Evolutionary conservation across 2,113 vertebrate species (phyloP), one percentile per base, ranked within the genome.

Genomic region (Nesoenas mayeri): DNA sequence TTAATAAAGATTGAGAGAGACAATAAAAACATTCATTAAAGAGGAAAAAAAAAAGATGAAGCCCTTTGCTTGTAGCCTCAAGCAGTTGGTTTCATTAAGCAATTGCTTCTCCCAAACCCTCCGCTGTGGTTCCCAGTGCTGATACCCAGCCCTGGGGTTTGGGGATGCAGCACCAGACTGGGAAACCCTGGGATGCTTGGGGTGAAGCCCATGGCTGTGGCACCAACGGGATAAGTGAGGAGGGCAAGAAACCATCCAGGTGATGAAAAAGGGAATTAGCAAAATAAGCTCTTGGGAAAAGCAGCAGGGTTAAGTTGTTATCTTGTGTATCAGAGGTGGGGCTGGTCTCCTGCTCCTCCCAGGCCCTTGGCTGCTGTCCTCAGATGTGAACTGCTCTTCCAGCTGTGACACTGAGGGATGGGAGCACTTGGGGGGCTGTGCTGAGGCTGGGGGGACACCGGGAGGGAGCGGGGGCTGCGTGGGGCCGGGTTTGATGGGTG

Each of bases 1-100:
- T 85, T 96, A 91, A 95, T 93, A 96, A 93, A 91, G 83, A 94
- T 94, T 64, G 85, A 95, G 92, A 90, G 88, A 78, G 80, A 91
- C 69, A 89, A 94, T 92, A 94, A 96, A 93, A 90, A 71, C 60
- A 91, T 95, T 91, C 61, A 89, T 96, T 93, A 64, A 89, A 74
- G 54, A 15, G 38, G 36, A 38, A 31, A 47, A n/a, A 62, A 0
- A 32, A 48, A 79, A 85, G 22, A 72, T 58, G 44, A 79, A 93
- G 73, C 12, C 72, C 25, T n/a, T n/a, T 40, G n/a, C 36, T 91
- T 38, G 40, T 65, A 69, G 54, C 50, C 47, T 87, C 66, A 31
- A 67, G 70, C 50, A 47, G 57, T 10, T 84, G 69, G 14, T 66
- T 82, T 89, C 81, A 48, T 67, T 66, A 67, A 86, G 57, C 34